Base-by-base conservation (phyloP, 2,113 vertebrate species). In the Grammomys dolichurus region DNA sequence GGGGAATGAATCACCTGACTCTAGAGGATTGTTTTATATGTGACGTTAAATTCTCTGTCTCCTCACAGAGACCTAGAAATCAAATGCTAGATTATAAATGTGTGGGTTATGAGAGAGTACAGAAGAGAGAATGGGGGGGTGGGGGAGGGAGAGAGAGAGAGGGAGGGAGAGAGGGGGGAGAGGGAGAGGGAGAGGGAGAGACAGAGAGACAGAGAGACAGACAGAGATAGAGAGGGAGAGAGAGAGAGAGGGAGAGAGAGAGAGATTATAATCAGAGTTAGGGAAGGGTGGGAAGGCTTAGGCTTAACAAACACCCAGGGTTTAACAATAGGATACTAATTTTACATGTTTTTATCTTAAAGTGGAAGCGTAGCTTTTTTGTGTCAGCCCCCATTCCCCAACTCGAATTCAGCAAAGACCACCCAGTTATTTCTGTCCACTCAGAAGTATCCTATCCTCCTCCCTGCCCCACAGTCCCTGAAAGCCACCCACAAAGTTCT, bases 1-100 rank as follows among this genome's bases (percentile, higher is more conserved):
- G 33, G 26, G 40, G 24, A 65, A 72, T 86, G 76, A 92, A 88
- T 91, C 72, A 31, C 1, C 76, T 0, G 33, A 40, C 43, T 86
- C 43, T 24, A 75, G 76, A 51, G 76, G 88, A 56, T 40, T 76
- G 76, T 14, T 80, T 94, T 88, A 95, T 63, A 72, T 69, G n/a
- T 2, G 26, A 40, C 20, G 58, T 88, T 75, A 24, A 10, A 31
- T 36, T 87, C 84, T 72, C 85, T 2, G 24, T 36, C 69, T 26
- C 31, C 73, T 80, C 65, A 40, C n/a, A 65, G 63, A 81, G 58
- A 72, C 13, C 90, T 63, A 43, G 90, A 94, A 88, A 89, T 75
- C 87, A 80, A 80, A 92, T 54, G 11, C 89, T 22, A 46, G 54
- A 6, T 28, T 19, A 63, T 33, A 17, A 28, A 7, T 3, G 1